Evolutionary conservation across 1,140 invertebrate species (phyloP).

Genomic region (Pantala flavescens): DNA sequence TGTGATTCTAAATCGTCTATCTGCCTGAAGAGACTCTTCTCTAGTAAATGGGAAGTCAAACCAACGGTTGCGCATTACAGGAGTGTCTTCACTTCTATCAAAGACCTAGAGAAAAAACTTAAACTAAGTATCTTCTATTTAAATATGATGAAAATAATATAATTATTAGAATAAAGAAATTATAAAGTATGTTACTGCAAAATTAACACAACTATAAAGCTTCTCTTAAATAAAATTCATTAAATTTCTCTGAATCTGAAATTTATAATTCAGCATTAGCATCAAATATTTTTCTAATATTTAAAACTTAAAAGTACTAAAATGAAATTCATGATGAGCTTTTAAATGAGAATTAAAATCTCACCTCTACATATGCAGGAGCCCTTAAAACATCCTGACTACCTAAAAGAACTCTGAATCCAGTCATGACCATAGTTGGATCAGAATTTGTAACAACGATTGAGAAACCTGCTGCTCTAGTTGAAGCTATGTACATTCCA

Average conservation of each 20-base stretch:
- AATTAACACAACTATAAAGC: no score
- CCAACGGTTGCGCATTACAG: constrained; percentile 72
- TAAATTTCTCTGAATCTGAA: no score
- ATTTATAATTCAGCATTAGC: no score
- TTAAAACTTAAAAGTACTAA: no score
- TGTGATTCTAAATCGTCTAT: constrained; percentile 80
- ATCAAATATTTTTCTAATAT: no score
- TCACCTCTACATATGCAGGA: constrained; percentile 70
- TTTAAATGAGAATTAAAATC: constrained; percentile 19
- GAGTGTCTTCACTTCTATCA: constrained; percentile 68
- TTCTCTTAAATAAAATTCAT: no score
- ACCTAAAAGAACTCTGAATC: constrained; percentile 64
- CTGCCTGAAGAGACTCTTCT: constrained; percentile 86
- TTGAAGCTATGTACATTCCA: constrained; percentile 80
- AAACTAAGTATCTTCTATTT: neutral
- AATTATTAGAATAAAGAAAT: no score
- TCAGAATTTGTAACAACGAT: constrained; percentile 85
- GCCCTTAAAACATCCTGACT: constrained; percentile 74
- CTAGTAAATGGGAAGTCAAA: constrained; percentile 90
- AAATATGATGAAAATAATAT: neutral
- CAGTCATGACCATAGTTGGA: constrained; percentile 64
- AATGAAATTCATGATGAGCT: no score
- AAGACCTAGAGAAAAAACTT: constrained; percentile 48
- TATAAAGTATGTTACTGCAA: no score
- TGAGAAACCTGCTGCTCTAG: constrained; percentile 76